Evolutionary conservation across 2,113 vertebrate genomes (phyloP), one percentile per base, ranked within the genome.

Genomic region (Leptosomus discolor): DNA sequence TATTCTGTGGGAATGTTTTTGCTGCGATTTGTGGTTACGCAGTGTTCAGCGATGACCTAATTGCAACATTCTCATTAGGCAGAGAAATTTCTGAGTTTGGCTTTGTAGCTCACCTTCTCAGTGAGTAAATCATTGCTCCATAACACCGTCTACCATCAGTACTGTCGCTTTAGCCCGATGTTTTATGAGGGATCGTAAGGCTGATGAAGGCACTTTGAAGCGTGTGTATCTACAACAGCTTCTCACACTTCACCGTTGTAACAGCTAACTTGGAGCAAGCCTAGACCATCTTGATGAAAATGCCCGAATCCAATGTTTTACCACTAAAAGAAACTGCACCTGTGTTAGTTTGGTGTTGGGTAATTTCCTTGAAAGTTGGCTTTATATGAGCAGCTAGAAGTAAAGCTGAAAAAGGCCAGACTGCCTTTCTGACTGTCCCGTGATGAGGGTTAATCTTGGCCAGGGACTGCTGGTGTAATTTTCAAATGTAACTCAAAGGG

Each of bases 1-100:
- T 88, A 36, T 36, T 95, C 82, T 83, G 75, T 94, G 96, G 94
- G 88, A 94, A 92, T 71, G 94, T 53, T 92, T 94, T 58, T 78
- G 64, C 69, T 93, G 54, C 2, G 1, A n/a, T 93, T 74, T 69
- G 63, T 67, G 92, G 67, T 95, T 68, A 50, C 1, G 15, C 46
- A 20, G 82, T 1, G 6, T 57, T 93, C 43, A 39, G 69, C 0
- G 0, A 18, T 92, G 92, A 97, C 91, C 95, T 93, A 86, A 81
- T 94, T 92, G 76, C 82, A 70, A 13, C 1, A 0, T 68, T 81
- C 76, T 96, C 2, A 4, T 91, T 81, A 92, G 58, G 56, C 56
- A 78, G 83, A 78, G 79, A 85, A 81, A 37, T 74, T 86, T 76
- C 70, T 27, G 79, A 91, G 36, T 92, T 91, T 67, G 58, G 46